Evolutionary conservation across 2,888 invertebrate genomes (phyloP), one percentile per base, ranked within the genome.

Genomic region (Baccha elongata): DNA sequence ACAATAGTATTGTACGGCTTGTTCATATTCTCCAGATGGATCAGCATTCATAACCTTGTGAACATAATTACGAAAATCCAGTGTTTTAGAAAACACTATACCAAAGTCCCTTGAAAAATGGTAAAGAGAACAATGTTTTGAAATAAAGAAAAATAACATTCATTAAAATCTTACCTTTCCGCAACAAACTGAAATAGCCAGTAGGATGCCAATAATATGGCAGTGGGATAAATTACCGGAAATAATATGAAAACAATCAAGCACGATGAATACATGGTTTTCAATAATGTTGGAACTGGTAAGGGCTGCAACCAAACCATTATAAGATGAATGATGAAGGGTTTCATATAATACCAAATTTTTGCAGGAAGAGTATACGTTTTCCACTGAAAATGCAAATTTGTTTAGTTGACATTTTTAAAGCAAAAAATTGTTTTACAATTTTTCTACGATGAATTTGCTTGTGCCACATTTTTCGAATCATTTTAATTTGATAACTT

Each of bases 401-500:
- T n/a, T n/a, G n/a, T n/a, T 11, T 11, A 15, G 29, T 4, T 8
- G 29, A n/a, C n/a, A n/a, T n/a, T 17, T 29, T 10, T 11, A 35
- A 17, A 21, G 0, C 23, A 3, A 23, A 1, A 7, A 32, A 1
- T 6, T 37, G 5, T 11, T 42, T 65, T 71, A 75, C 81, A 35
- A 81, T 71, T 71, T 81, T 81, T 26, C 81, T 69, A 23, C 81
- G 81, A 37, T 81, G 75, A 10, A 46, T 13, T 53, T 75, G 81
- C 5, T 75, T 75, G n/a, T 75, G 65, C 50, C 71, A 81, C 0
- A 19, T 71, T 80, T 80, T 80, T 26, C 80, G 53, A 7, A 64
- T 58, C 80, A 80, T 80, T 62, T 46, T 46, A 13, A 21, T 32
- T 50, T 4, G 3, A 29, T 11, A 13, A 8, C 3, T 40, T 40